Evolutionary conservation across 2,797 vertebrate species (phyloP).

Genomic region (Danio choprae): DNA sequence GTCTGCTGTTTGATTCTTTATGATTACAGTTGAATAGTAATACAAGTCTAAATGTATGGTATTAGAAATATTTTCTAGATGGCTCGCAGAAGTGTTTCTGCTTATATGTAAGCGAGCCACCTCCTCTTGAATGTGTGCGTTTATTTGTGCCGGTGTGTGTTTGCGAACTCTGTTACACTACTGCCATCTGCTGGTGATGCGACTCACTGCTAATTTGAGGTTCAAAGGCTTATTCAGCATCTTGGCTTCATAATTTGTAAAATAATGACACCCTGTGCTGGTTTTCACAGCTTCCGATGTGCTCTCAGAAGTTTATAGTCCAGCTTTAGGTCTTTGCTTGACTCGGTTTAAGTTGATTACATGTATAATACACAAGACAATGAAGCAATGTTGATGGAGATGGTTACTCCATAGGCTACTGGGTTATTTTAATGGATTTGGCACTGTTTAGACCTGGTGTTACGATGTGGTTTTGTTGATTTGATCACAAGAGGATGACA

Average conservation of each 20-base stretch:
- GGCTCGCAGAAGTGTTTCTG: slow-evolving; percentile 6
- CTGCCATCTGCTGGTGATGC: slow-evolving; percentile 77
- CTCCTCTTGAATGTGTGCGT: slow-evolving; percentile 1
- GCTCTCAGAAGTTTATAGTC: not conserved
- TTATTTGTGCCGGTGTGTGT: not conserved
- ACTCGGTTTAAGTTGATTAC: not conserved
- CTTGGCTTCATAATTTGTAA: not conserved
- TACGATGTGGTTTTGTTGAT: too few species aligned
- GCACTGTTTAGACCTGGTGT: too few species aligned
- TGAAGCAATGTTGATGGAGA: not conserved
- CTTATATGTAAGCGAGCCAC: not conserved
- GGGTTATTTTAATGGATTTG: not conserved
- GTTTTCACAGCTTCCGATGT: not conserved
- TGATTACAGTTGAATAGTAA: slow-evolving; percentile 28
- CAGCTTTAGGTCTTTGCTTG: not conserved
- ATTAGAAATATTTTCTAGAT: slow-evolving; percentile 27
- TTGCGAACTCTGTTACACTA: slow-evolving; percentile 73
- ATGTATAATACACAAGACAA: not conserved
- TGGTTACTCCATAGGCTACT: not conserved
- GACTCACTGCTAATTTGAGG: not conserved
- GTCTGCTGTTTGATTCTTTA: slow-evolving; percentile 17
- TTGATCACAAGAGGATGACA: too few species aligned
- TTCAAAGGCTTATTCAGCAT: not conserved
- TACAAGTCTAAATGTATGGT: slow-evolving; percentile 33
- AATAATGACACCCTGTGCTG: not conserved